Evolutionary conservation across 2,797 vertebrate species (phyloP).

Genomic region (Carapus acus): DNA sequence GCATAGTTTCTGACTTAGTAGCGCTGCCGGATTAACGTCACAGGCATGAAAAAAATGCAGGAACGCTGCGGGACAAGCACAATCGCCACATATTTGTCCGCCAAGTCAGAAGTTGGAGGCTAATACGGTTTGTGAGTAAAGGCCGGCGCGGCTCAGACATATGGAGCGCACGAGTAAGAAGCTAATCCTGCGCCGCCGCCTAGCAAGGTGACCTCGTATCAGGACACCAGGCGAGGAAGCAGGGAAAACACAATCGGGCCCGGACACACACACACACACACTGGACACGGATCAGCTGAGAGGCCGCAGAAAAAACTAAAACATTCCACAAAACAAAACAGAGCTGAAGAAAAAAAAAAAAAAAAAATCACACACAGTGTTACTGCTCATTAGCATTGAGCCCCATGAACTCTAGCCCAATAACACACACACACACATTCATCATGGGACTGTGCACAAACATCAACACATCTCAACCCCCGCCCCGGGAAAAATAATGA

Average conservation of each 20-base stretch:
- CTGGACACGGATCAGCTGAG: background rate
- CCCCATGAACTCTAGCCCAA: too few relatives aligned
- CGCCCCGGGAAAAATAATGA: too few relatives aligned
- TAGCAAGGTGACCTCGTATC: slow-evolving; percentile 70
- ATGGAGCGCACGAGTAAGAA: slow-evolving; percentile 66
- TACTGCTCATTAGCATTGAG: too few relatives aligned
- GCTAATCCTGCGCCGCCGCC: slow-evolving; percentile 64
- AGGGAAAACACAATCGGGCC: background rate
- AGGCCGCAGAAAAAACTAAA: background rate
- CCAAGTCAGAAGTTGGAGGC: slow-evolving; percentile 19
- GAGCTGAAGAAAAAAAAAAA: too few relatives aligned
- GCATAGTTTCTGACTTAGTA: too few relatives aligned
- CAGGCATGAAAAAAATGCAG: slow-evolving; percentile 8
- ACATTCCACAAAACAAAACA: too few relatives aligned
- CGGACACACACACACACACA: background rate
- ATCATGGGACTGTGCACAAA: too few relatives aligned
- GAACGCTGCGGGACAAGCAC: background rate
- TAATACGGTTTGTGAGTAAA: slow-evolving; percentile 57
- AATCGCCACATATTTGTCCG: slow-evolving; percentile 1
- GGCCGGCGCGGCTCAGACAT: slow-evolving; percentile 64
- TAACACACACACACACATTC: too few relatives aligned
- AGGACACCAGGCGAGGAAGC: slow-evolving; percentile 48
- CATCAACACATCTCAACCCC: too few relatives aligned
- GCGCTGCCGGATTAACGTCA: slow-evolving; percentile 7
- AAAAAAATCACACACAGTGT: too few relatives aligned